These are phyloP conservation scores for Drosophila putrida DNA, from an alignment of 2,888 invertebrate species.

Conservation along the genomic window DNA sequence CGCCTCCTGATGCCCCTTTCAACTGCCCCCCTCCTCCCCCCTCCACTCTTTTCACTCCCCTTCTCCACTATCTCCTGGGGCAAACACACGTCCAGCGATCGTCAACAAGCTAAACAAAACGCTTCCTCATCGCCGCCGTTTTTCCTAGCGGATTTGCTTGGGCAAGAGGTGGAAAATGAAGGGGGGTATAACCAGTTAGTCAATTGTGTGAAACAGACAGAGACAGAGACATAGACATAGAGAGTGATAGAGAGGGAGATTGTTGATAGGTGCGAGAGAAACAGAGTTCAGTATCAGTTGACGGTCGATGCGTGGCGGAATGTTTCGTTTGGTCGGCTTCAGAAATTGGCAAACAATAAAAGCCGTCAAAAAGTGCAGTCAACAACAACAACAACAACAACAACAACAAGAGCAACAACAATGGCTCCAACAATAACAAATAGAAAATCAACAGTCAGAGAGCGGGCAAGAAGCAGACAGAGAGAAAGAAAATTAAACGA, in stretches of 20 bases:
- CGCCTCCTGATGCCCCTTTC: not conserved
- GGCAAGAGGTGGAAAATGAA: conserved; percentile 21
- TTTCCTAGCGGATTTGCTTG: conserved; percentile 75
- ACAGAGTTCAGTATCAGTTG: conserved; percentile 56
- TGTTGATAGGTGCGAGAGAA: conserved; percentile 27
- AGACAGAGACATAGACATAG: conserved; percentile 9
- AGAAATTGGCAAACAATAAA: conserved; percentile 81
- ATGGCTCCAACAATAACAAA: conserved; percentile 50
- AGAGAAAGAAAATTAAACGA: conserved; percentile 35
- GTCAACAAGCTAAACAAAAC: conserved; percentile 78
- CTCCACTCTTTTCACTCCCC: not conserved
- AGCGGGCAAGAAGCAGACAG: conserved; percentile 9
- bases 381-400: conserved; percentile 53
- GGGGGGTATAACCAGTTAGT: conserved; percentile 65
- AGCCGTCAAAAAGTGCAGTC: conserved; percentile 81
- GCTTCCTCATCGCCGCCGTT: conserved; percentile 77
- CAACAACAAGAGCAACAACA: conserved; percentile 34
- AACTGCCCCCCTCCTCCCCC: not conserved
- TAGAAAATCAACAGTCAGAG: conserved; percentile 47
- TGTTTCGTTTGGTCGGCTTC: conserved; percentile 74
- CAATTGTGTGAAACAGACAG: conserved; percentile 27
- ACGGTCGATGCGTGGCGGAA: conserved; percentile 76
- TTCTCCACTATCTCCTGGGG: not conserved
- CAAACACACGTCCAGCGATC: conserved; percentile 68
- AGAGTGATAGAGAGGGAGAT: conserved; percentile 8